phyloP scores from a whole-genome alignment of 2,888 invertebrate species.

The Drosophila cognata region DNA sequence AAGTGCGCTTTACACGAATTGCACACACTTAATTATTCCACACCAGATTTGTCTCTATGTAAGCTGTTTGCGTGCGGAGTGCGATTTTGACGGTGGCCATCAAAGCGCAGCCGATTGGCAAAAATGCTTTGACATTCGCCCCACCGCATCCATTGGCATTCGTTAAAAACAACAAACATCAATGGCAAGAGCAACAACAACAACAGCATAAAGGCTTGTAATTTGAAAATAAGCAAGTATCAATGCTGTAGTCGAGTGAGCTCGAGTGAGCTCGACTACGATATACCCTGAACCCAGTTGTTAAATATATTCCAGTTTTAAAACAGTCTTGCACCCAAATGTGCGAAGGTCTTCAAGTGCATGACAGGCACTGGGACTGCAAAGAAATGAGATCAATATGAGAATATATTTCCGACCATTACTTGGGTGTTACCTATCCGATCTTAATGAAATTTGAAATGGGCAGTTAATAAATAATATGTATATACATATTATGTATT shows the following conservation, averaged over 20 bases:
- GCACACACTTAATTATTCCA: neutral
- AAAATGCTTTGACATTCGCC: constrained; percentile 59
- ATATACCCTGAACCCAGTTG: too few relatives aligned
- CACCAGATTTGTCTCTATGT: neutral
- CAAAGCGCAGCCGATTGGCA: constrained; percentile 50
- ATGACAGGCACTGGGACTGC: too few relatives aligned
- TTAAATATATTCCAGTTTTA: too few relatives aligned
- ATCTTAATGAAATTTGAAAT: too few relatives aligned
- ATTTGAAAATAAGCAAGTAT: neutral
- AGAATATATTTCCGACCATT: too few relatives aligned
- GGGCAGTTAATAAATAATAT: too few relatives aligned
- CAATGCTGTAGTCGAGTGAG: neutral
- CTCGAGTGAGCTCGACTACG: too few relatives aligned
- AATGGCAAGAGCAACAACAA: neutral
- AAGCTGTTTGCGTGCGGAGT: neutral
- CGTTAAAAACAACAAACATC: neutral
- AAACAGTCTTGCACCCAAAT: too few relatives aligned
- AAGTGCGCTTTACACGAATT: neutral
- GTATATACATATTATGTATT: too few relatives aligned
- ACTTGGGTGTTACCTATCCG: too few relatives aligned
- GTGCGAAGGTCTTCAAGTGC: too few relatives aligned
- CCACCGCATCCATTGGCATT: constrained; percentile 1
- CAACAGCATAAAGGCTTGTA: neutral
- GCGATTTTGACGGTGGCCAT: neutral
- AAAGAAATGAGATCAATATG: too few relatives aligned